These are phyloP conservation scores for Nomada flava DNA, from an alignment of 2,888 invertebrate genomes.

Conservation along the genomic window DNA sequence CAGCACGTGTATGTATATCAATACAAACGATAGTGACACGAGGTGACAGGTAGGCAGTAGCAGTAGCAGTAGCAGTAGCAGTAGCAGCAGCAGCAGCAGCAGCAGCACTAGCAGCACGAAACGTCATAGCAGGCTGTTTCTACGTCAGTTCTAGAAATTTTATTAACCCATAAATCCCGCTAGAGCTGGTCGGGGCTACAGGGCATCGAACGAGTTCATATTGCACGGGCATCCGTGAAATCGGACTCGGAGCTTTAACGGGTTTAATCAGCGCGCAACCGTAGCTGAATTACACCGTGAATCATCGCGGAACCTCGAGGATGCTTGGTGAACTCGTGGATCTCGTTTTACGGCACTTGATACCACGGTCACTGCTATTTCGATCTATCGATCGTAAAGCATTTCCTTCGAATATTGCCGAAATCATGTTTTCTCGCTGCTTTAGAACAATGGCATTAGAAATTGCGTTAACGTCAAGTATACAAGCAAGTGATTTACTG, in stretches of 20 bases:
- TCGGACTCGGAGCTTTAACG: constrained; percentile 52
- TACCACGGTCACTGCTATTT: too few relatives aligned
- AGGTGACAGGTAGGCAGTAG: background rate
- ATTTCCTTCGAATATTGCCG: background rate
- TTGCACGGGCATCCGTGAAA: constrained; percentile 48
- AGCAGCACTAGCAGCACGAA: constrained; percentile 39
- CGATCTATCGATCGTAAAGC: background rate
- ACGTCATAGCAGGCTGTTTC: constrained; percentile 30
- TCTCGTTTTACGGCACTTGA: background rate
- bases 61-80: too few relatives aligned
- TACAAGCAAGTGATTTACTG: too few relatives aligned
- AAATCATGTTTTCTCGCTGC: too few relatives aligned
- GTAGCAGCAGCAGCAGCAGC: constrained; percentile 11
- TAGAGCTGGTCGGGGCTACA: constrained; percentile 35
- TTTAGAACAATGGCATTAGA: too few relatives aligned
- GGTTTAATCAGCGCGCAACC: constrained; percentile 51
- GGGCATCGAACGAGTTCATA: constrained; percentile 54
- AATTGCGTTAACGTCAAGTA: too few relatives aligned
- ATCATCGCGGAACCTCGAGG: constrained; percentile 37
- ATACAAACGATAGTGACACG: constrained; percentile 43
- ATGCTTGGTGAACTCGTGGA: background rate
- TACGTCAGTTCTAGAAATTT: constrained; percentile 54
- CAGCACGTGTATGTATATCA: constrained; percentile 39
- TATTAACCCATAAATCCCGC: constrained; percentile 64
- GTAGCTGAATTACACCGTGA: constrained; percentile 51